Evolutionary conservation across 30 jellyfish, hydroid and myxozoan genomes (phyloP), one percentile per base, ranked within the genome.

Genomic region (Mastigias papua): DNA sequence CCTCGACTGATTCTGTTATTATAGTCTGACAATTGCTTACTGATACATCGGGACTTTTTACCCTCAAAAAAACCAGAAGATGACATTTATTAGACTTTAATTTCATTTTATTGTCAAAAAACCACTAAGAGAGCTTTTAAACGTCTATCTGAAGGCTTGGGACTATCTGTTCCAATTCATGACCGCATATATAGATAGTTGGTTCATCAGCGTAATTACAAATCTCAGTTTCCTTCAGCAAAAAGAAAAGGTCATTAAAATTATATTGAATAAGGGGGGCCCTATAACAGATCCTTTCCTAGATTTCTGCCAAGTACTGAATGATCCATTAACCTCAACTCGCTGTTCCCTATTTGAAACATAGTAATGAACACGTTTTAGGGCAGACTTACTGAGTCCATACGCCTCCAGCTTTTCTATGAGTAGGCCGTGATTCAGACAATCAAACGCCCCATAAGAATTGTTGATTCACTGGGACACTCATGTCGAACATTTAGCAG

Each of bases 341-440:
- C 74, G 72, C 48, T 51, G 78, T 58, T 76, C 42, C 74, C 87
- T 48, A 48, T 76, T 42, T n/a, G 75, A 42, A 34, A 76, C 2
- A 58, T 76, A 76, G 71, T 30, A 28, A 37, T 76, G 48, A 20
- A 76, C 6, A 30, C 42, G 62, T 51, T 42, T 76, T 76, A 48
- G 62, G 33, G 74, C 71, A 42, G 57, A 2, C 8, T 19, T 37
- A 22, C 87, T 34, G 71, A 35, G 27, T 34, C 81, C 79, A 30
- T 76, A 76, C 11, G 87, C 87, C 28, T 51, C 87, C 25, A 46
- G 34, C 87, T 76, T 76, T 51, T 82, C 87, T 13, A 42, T 76
- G 69, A 34, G 62, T 20, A 76, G 87, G 15, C 42, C 87, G 32
- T 76, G 87, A 33, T 28, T 51, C 30, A 76, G 87, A 30, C 87